Conservation (phyloP, 2,888 invertebrate species). For the Baccha elongata region DNA sequence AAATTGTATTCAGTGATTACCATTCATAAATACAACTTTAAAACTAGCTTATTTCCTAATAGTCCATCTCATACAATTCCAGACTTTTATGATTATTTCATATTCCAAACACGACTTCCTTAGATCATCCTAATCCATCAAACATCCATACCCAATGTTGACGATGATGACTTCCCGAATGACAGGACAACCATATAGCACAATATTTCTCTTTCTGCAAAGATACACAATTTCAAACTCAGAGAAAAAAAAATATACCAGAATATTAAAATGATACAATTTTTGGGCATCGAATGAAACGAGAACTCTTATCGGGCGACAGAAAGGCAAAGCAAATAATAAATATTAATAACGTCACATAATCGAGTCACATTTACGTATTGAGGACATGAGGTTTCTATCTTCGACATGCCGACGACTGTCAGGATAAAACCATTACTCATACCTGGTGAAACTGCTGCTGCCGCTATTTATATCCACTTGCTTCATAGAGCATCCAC, state of each 20-base stretch:
- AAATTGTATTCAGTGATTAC: no score
- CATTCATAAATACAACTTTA: no score
- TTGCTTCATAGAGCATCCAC: no score
- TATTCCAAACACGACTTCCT: conserved; percentile 62
- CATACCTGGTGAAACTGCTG: no score
- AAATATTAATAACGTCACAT: no score
- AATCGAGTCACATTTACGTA: no score
- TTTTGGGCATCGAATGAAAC: conserved; percentile 53
- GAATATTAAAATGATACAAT: conserved; percentile 62
- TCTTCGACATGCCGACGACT: no score
- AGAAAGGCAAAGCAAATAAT: conserved; percentile 64
- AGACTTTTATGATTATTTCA: background rate
- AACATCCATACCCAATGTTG: conserved; percentile 37
- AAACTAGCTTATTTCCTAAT: no score
- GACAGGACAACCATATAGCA: conserved; percentile 24
- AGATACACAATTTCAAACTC: background rate
- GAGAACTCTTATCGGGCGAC: conserved; percentile 47
- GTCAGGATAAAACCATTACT: no score
- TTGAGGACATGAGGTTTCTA: no score
- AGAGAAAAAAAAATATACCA: conserved; percentile 32
- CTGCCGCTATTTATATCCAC: no score
- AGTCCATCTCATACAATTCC: no score
- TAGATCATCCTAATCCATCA: conserved; percentile 56
- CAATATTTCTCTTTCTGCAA: conserved; percentile 12
- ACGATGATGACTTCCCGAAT: conserved; percentile 50